A percentile compares a stretch with the other conserved stretches of the same genome.
These are phyloP conservation scores for Sebastolobus altivelis DNA, from an alignment of 2,797 vertebrate genomes.

Conservation along the genomic window DNA sequence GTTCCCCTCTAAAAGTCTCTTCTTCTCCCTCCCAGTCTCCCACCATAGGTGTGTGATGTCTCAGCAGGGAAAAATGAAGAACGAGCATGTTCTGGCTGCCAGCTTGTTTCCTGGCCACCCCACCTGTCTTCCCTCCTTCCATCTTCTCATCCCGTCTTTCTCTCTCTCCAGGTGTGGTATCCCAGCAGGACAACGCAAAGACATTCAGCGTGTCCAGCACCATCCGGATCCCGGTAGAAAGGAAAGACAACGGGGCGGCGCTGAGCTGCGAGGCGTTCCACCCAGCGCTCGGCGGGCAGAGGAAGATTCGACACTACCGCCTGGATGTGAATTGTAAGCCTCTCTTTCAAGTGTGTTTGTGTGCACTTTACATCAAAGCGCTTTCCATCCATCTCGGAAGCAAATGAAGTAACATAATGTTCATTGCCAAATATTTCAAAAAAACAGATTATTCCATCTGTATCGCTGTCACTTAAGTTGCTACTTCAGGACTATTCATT, in stretches of 20 bases:
- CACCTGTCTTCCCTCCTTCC: constrained; percentile 16
- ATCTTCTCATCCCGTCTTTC: constrained; percentile 19
- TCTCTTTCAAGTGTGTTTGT: neutral
- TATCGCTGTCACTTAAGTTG: constrained; percentile 49
- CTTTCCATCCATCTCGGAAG: constrained; percentile 31
- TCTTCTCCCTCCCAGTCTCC: neutral
- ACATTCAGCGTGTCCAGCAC: constrained; percentile 89
- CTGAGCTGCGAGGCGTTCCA: constrained; percentile 91
- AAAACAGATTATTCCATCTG: constrained; percentile 53
- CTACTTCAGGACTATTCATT: constrained; percentile 37
- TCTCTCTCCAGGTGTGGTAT: constrained; percentile 85
- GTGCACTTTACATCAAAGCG: neutral
- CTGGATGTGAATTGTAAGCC: constrained; percentile 93
- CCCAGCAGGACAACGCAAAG: constrained; percentile 90
- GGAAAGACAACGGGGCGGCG: constrained; percentile 90
- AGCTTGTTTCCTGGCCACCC: constrained; percentile 17
- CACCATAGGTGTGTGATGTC: constrained; percentile 33
- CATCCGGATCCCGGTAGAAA: constrained; percentile 88
- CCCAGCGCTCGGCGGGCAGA: constrained; percentile 86
- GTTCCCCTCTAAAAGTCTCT: constrained; percentile 33
- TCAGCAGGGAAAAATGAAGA: constrained; percentile 34
- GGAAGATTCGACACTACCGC: constrained; percentile 90
- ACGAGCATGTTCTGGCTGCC: constrained; percentile 31
- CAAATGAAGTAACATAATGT: constrained; percentile 41
- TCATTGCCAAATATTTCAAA: constrained; percentile 46